These are phyloP conservation scores for Hetaerina titia DNA, from an alignment of 2,888 invertebrate species.

Conservation along the genomic window DNA sequence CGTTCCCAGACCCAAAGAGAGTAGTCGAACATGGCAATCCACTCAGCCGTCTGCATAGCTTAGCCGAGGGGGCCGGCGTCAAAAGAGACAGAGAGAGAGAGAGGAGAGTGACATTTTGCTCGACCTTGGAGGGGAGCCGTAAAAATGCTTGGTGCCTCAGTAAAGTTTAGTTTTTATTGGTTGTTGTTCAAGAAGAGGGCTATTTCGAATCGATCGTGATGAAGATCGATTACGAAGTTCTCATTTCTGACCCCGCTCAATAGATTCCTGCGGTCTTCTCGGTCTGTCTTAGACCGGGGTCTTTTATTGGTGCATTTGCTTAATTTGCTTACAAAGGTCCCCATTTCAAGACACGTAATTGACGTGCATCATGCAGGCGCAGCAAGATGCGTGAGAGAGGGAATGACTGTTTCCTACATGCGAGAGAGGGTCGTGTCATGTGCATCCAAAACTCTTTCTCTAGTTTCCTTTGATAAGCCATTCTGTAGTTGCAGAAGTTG, in stretches of 20 bases:
- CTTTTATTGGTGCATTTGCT: slow-evolving; percentile 11
- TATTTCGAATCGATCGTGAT: neutral
- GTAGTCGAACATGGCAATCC: slow-evolving; percentile 47
- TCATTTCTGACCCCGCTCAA: neutral
- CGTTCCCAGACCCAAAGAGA: neutral
- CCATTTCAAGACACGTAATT: neutral
- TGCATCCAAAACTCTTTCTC: too few species aligned
- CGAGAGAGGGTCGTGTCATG: too few species aligned
- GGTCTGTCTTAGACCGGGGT: neutral
- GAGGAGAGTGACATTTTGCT: neutral
- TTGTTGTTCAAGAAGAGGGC: neutral
- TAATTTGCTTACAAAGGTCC: neutral
- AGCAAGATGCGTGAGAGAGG: neutral
- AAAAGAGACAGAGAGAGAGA: neutral
- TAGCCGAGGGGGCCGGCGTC: neutral
- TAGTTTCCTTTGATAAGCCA: too few species aligned
- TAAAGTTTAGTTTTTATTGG: neutral
- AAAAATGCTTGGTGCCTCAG: neutral
- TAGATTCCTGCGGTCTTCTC: neutral
- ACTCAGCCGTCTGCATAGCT: slow-evolving; percentile 33
- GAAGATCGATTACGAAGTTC: neutral
- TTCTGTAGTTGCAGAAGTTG: too few species aligned
- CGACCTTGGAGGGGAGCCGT: slow-evolving; percentile 37
- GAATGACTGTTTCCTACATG: neutral
- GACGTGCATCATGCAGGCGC: neutral